Base-by-base conservation (phyloP, 2,888 invertebrate species). In the Tenodera sinensis region DNA sequence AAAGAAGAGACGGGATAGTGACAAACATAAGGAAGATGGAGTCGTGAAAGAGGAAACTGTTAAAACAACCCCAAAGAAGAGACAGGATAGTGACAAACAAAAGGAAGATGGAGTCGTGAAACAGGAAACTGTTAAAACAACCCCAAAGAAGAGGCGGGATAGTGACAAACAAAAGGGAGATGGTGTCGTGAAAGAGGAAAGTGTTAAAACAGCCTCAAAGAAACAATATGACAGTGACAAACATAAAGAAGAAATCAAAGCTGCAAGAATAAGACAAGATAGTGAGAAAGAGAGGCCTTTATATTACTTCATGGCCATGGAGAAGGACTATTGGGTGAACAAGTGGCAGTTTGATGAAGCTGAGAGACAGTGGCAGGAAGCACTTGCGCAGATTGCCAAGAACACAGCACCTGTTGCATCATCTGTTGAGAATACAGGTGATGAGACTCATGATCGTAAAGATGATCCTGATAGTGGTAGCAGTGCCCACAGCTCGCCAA, bases 281-380 rank as follows among this genome's bases (percentile, higher is more conserved):
- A 90, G 90, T 87, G 88, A 85, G 34, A 89, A 86, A 30, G 90
- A 89, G 9, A 87, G 87, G 82, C 28, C 54, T 7, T 28, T 90
- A 42, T 47, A 90, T 25, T 81, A 89, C 28, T 89, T 85, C 42
- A n/a, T 90, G 82, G 83, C 84, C 8, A 81, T 89, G 27, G 89
- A 90, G 81, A 71, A 83, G 28, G 87, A 87, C 20, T 90, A 89
- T 30, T 91, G 91, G 91, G 81, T 88, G 4, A 91, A 91, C 82
- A 91, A 91, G 85, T 91, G 90, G 90, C 89, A 88, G 42, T 91
- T 90, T 89, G 87, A 90, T 28, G 91, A 91, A 85, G 91, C 91
- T 47, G 96, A 97, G 93, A 94, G 95, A 91, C 93, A 94, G 91
- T 95, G 95, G 92, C 95, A 95, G 92, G 93, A 95, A 83, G 92